These are phyloP conservation scores for Eclectus roratus DNA, from an alignment of 2,113 vertebrate species.

Conservation along the genomic window DNA sequence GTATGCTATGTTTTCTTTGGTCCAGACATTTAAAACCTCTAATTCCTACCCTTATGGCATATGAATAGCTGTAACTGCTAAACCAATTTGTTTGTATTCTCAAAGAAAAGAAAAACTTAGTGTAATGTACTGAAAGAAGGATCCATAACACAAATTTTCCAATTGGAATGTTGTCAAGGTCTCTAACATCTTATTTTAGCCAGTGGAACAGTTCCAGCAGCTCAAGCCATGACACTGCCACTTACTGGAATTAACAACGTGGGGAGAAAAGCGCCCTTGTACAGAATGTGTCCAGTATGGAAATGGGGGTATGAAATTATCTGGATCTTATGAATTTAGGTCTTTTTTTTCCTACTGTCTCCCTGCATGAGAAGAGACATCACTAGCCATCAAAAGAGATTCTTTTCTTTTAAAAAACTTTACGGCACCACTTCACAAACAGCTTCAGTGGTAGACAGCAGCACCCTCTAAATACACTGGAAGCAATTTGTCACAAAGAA, in stretches of 20 bases:
- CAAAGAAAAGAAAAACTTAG: constrained; percentile 3
- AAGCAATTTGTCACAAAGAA: neutral
- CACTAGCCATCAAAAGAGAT: neutral
- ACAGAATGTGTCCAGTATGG: neutral
- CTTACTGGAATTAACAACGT: constrained; percentile 45
- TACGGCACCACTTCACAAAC: neutral
- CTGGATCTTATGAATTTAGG: neutral
- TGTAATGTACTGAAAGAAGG: neutral
- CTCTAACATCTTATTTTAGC: constrained; percentile 34
- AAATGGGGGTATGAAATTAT: neutral
- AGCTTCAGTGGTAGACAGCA: neutral
- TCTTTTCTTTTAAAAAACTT: neutral
- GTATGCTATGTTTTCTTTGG: neutral
- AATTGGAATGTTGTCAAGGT: constrained; percentile 33
- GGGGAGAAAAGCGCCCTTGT: neutral
- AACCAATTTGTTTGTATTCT: constrained; percentile 42
- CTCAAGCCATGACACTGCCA: neutral
- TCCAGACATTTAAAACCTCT: constrained; percentile 10
- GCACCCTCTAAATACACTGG: neutral
- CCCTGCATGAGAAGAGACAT: neutral
- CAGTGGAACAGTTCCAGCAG: constrained; percentile 39
- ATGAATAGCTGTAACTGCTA: constrained; percentile 29
- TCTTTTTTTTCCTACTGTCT: neutral
- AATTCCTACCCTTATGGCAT: neutral
- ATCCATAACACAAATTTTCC: neutral